These are phyloP conservation scores for Discoglossus pictus DNA, from an alignment of 2,797 vertebrate genomes.

Conservation along the genomic window DNA sequence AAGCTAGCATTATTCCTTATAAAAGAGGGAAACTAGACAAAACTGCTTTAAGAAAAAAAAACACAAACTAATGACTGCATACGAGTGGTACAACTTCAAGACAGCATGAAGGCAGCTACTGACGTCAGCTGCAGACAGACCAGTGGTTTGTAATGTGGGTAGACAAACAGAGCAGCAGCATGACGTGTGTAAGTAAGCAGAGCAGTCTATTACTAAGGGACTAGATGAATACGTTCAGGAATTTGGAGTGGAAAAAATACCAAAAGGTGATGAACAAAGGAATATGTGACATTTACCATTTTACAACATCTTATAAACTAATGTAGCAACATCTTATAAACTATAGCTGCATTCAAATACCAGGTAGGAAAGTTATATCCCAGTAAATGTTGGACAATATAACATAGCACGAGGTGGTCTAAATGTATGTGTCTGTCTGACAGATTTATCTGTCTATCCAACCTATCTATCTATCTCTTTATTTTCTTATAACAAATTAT, in stretches of 20 bases:
- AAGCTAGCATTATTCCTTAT: too few species aligned
- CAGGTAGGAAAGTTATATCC: conserved; percentile 23
- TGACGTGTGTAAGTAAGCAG: conserved; percentile 38
- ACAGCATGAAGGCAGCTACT: conserved; percentile 26
- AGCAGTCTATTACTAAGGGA: conserved; percentile 39
- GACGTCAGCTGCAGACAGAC: conserved; percentile 32
- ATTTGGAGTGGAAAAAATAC: conserved; percentile 27
- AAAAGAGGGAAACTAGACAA: too few species aligned
- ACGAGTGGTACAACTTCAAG: conserved; percentile 24
- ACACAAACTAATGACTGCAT: conserved; percentile 11
- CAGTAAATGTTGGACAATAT: too few species aligned
- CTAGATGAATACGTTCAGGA: conserved; percentile 39
- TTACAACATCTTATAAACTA: conserved; percentile 31
- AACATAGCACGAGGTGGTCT: too few species aligned
- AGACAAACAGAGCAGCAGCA: conserved; percentile 35
- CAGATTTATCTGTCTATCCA: too few species aligned
- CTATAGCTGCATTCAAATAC: conserved; percentile 12
- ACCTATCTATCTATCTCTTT: too few species aligned
- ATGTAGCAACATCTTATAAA: too few species aligned
- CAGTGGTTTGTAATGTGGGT: conserved; percentile 31
- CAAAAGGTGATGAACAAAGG: conserved; percentile 14
- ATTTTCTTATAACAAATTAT: too few species aligned
- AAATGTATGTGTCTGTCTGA: too few species aligned
- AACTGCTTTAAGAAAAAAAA: neutral
- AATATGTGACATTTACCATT: conserved; percentile 26